phyloP scores from a whole-genome alignment of 2,113 vertebrate species.

The Rhinolophus ferrumequinum region DNA sequence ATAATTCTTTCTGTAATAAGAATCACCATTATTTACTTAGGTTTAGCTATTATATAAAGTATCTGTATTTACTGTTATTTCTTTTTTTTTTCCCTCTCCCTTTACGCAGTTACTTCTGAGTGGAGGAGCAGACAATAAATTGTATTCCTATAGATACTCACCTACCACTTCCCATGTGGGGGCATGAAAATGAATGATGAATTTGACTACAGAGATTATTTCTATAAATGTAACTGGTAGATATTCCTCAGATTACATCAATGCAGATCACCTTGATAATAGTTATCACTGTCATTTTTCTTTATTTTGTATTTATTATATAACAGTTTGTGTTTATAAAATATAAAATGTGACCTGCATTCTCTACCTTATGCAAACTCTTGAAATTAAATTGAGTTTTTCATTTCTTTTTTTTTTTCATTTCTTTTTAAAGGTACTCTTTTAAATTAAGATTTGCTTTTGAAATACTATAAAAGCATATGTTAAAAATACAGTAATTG shows the following conservation, averaged over 20 bases:
- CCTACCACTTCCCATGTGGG: slow-evolving; percentile 90
- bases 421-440: not conserved
- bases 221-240: slow-evolving; percentile 9
- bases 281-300: slow-evolving; percentile 17
- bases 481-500: slow-evolving; percentile 54
- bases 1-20: slow-evolving; percentile 43
- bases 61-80: slow-evolving; percentile 53
- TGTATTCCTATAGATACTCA: slow-evolving; percentile 96
- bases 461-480: slow-evolving; percentile 18
- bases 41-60: slow-evolving; percentile 25
- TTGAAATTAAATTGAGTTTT: slow-evolving; percentile 50
- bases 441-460: slow-evolving; percentile 70
- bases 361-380: slow-evolving; percentile 27
- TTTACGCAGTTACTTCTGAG: slow-evolving; percentile 93
- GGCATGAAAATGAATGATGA: slow-evolving; percentile 85
- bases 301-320: slow-evolving; percentile 64
- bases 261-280: slow-evolving; percentile 20
- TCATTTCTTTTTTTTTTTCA: not conserved
- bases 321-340: slow-evolving; percentile 29
- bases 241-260: slow-evolving; percentile 8
- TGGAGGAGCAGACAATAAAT: slow-evolving; percentile 97
- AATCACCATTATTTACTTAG: slow-evolving; percentile 49
- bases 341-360: slow-evolving; percentile 40
- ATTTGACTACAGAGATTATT: not conserved
- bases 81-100: not conserved